Base-by-base conservation (phyloP, 1,140 invertebrate species). In the Bradynema listronoti region DNA sequence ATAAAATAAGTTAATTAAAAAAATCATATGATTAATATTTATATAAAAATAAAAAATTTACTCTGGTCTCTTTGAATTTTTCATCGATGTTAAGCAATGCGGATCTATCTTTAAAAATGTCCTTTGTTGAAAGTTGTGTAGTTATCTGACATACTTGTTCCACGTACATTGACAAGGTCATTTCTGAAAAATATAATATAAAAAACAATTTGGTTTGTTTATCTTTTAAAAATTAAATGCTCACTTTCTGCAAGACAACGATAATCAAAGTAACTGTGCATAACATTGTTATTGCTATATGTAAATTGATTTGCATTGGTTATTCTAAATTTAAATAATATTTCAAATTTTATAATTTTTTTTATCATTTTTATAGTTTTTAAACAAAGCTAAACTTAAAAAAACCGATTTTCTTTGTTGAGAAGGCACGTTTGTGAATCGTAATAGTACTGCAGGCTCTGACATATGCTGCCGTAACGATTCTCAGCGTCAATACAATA, bases 221-320 rank as follows among this genome's bases (percentile, higher is more conserved):
- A 33, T 14, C 22, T 1, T 2, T 19, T 43, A 19, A 25, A 11
- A 25, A 1, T 5, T 16, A n/a, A 47, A 47, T n/a, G 52, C 63
- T 11, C 43, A 72, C 64, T 58, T 25, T 69, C 69, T 0, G 66
- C 52, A 14, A 49, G 60, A 43, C 73, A 75, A n/a, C 49, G 58
- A 34, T 64, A 75, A 51, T 76, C 73, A 47, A 78, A 76, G 52
- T 76, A 76, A 45, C 69, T 71, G 46, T 64, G 68, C 22, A 56
- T 58, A 25, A 24, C 9, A 2, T 49, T 57, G 46, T 22, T 41
- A 43, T 57, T 32, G 7, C 59, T 56, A 33, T 73, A 73, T 41
- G 62, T 76, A 58, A 76, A 76, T 14, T 61, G 50, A 5, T 78
- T 69, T 3, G 73, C 69, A 49, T 71, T 66, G 1, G 74, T 66